Base-by-base conservation (phyloP, 2,797 vertebrate species). In the Caiman crocodilus region DNA sequence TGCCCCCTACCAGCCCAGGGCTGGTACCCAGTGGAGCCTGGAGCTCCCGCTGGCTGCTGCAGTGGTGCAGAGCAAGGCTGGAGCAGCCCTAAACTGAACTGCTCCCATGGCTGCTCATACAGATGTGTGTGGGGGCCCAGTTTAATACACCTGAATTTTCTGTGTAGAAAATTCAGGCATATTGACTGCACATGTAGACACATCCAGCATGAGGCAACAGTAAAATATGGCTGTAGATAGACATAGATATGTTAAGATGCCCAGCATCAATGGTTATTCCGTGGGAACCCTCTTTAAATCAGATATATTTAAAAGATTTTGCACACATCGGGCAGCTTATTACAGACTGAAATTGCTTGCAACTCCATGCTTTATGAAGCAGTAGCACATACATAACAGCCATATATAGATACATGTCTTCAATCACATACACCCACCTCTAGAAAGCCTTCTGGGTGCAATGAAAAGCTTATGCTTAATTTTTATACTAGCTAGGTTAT, bases 201-300 rank as follows among this genome's bases (percentile, higher is more conserved):
- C 79, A 75, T 93, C 92, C 56, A 61, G 75, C 74, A 89, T 59
- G 93, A 94, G 63, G 61, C 57, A 92, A 50, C 42, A 50, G 42
- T 50, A 10, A 50, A 50, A 71, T 64, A 71, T 90, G 59, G 55
- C 71, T 63, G 65, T 30, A 83, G 86, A 56, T 35, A 93, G 67
- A 80, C 9, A 4, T 30, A 30, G 15, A 65, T n/a, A 85, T 35
- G 60, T 50, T 75, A 82, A 92, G 7, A 30, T 67, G 79, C 69
- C 92, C 7, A 32, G 56, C 92, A 67, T 64, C 77, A 60, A 76
- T 79, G 78, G 28, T 84, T 61, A 88, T 74, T 42, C 80, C 91
- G 64, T 7, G 4, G 17, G 16, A 94, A 56, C 2, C 42, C 80
- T 84, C 80, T 83, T 90, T 85, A 94, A 90, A 92, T 95, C 79